A percentile compares a stretch with the other conserved stretches of the same genome.
These are phyloP conservation scores for Hephaestus fuliginosus DNA, from an alignment of 2,797 vertebrate species.

Conservation along the genomic window DNA sequence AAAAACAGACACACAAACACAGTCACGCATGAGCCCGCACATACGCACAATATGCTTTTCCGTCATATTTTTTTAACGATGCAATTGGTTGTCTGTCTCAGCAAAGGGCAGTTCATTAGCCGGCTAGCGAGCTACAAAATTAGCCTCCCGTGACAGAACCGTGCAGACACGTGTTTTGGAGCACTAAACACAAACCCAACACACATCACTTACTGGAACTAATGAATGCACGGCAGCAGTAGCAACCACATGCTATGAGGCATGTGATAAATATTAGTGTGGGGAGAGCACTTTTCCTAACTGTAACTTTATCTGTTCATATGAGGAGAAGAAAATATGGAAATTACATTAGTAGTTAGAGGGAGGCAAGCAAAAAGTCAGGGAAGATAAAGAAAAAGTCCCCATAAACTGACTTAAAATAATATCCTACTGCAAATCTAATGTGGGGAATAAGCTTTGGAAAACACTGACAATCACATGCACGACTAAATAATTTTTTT, in stretches of 20 bases:
- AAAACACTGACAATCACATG: not conserved
- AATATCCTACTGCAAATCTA: not conserved
- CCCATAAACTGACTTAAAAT: not conserved
- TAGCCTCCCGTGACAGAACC: slow-evolving; percentile 34
- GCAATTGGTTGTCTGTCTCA: slow-evolving; percentile 21
- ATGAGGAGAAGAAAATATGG: not conserved
- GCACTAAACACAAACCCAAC: slow-evolving; percentile 3
- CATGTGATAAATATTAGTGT: slow-evolving; percentile 7
- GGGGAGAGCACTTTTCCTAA: too few relatives aligned
- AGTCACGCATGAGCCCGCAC: not conserved
- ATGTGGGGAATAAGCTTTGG: not conserved
- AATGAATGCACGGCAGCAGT: not conserved
- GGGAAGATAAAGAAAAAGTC: not conserved
- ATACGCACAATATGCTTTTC: not conserved
- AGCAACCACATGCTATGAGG: not conserved
- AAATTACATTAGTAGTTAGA: not conserved
- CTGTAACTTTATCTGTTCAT: not conserved
- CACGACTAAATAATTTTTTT: not conserved
- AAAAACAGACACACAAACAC: slow-evolving; percentile 18
- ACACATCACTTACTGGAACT: slow-evolving; percentile 5
- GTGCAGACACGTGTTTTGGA: not conserved
- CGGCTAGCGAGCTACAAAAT: slow-evolving; percentile 25
- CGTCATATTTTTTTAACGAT: slow-evolving; percentile 7
- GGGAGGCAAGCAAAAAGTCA: not conserved
- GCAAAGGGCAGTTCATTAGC: slow-evolving; percentile 38